Percentiles rank a stretch among this genome's conserved stretches.
These are phyloP conservation scores for Orthonyx spaldingii DNA, from an alignment of 2,113 vertebrate genomes.

Conservation along the genomic window DNA sequence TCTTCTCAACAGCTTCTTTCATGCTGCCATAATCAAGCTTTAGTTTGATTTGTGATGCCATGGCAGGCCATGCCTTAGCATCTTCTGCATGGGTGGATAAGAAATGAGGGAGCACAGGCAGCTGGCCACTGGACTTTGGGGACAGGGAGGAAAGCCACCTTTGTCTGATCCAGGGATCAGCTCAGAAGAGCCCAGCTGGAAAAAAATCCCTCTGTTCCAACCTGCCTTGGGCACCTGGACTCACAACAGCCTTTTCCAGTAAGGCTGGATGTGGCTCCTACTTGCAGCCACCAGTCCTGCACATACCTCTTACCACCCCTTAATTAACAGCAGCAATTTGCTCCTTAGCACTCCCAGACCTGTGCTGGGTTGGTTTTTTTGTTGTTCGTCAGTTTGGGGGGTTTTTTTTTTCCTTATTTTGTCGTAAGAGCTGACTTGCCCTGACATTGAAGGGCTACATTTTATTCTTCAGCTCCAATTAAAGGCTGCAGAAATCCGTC, in stretches of 20 bases:
- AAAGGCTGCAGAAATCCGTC: slow-evolving; percentile 52
- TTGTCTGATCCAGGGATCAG: not conserved
- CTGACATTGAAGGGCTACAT: not conserved
- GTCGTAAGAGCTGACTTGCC: not conserved
- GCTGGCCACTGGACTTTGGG: fast-evolving
- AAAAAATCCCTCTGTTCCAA: not conserved
- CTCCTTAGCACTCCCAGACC: not conserved
- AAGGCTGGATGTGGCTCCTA: not conserved
- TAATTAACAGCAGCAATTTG: not conserved
- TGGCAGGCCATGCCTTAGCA: not conserved
- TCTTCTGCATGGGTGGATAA: not conserved
- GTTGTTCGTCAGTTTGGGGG: not conserved
- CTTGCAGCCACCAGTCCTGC: not conserved
- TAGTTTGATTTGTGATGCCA: fast-evolving
- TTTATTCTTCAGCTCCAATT: slow-evolving; percentile 49
- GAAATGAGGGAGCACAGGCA: not conserved
- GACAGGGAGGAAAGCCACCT: not conserved
- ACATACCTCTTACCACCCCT: not conserved
- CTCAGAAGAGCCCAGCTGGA: not conserved
- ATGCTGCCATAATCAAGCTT: not conserved
- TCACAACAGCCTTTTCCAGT: not conserved
- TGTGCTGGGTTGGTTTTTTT: not conserved
- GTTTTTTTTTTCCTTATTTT: not conserved
- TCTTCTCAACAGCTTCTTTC: not conserved
- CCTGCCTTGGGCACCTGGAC: not conserved